These are phyloP conservation scores for Microcebus tavaratra DNA, from an alignment of 2,113 vertebrate species.

Conservation along the genomic window DNA sequence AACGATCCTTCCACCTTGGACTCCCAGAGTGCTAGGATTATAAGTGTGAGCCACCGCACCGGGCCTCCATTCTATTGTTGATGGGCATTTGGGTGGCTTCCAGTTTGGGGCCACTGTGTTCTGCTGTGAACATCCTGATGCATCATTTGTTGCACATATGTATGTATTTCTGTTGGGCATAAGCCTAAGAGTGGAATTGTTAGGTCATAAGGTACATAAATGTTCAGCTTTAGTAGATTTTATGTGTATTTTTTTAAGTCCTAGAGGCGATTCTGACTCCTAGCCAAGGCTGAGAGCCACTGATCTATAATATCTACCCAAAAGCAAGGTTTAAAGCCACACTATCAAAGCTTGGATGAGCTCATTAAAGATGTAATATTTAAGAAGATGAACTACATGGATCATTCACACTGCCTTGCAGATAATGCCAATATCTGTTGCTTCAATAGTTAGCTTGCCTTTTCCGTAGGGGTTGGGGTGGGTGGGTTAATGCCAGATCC, in stretches of 20 bases:
- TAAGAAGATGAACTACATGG: conserved; percentile 58
- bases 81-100: conserved; percentile 11
- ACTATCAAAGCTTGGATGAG: conserved; percentile 67
- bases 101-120: neutral
- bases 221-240: conserved; percentile 57
- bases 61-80: neutral
- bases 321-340: conserved; percentile 67
- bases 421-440: conserved; percentile 65
- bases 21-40: too few species aligned
- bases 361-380: conserved; percentile 72
- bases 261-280: conserved; percentile 60
- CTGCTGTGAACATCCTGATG: neutral
- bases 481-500: conserved; percentile 51
- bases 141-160: neutral
- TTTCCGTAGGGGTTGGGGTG: neutral
- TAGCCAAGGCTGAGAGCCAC: conserved; percentile 57
- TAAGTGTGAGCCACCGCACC: too few species aligned
- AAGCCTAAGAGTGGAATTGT: neutral
- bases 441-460: conserved; percentile 49
- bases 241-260: conserved; percentile 46
- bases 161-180: conserved; percentile 27
- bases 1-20: too few species aligned
- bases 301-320: conserved; percentile 59
- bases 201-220: conserved; percentile 22
- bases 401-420: conserved; percentile 54